Evolutionary conservation across 2,797 vertebrate genomes (phyloP).

Genomic region (Artibeus lituratus): DNA sequence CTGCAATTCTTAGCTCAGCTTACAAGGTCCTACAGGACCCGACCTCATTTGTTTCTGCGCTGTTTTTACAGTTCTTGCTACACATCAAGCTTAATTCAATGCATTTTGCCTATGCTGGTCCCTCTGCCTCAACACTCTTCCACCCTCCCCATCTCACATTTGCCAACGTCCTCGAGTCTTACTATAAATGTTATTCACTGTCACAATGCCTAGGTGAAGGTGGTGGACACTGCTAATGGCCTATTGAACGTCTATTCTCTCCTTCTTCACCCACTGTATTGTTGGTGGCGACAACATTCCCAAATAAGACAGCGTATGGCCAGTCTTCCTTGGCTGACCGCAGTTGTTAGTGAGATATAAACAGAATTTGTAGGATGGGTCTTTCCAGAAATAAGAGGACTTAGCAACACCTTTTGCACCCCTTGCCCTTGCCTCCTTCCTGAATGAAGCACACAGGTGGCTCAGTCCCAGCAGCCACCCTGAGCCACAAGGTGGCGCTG

Average conservation of each 20-base stretch:
- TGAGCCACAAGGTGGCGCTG: neutral
- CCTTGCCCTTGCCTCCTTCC: neutral
- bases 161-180: neutral
- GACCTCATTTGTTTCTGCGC: neutral
- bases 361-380: neutral
- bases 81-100: neutral
- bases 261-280: neutral
- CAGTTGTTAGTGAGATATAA: neutral
- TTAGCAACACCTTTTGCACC: neutral
- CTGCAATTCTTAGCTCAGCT: neutral
- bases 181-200: neutral
- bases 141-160: neutral
- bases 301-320: neutral
- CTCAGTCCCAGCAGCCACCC: neutral
- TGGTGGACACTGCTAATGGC: neutral
- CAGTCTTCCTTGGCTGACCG: neutral
- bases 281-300: neutral
- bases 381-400: neutral
- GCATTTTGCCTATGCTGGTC: neutral
- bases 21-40: neutral
- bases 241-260: neutral
- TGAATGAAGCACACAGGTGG: neutral
- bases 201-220: neutral
- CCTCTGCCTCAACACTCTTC: neutral
- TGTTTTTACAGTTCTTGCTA: neutral